Evolutionary conservation across 2,888 invertebrate species (phyloP).

Genomic region (Ommatoiulus sabulosus): DNA sequence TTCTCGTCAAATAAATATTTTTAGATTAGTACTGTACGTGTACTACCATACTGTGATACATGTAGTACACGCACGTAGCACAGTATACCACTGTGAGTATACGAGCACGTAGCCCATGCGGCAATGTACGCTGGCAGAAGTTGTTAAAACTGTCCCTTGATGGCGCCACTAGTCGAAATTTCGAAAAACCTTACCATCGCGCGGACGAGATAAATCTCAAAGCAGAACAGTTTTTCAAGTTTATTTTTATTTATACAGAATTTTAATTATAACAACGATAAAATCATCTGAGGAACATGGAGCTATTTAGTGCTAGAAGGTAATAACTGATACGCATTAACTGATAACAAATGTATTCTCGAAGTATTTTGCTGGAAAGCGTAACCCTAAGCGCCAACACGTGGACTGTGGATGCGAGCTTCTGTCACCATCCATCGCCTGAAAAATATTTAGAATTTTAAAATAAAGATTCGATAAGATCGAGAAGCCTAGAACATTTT

Average conservation of each 20-base stretch:
- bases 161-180: constrained; percentile 5
- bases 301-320: neutral
- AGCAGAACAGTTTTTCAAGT: neutral
- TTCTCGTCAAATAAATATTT: no score
- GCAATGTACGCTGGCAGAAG: no score
- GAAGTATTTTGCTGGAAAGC: neutral
- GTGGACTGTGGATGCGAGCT: neutral
- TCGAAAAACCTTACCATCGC: neutral
- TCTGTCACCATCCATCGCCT: neutral
- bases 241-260: neutral
- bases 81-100: no score
- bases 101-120: neutral
- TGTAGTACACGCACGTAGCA: no score
- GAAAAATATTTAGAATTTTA: neutral
- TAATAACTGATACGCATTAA: neutral
- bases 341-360: neutral
- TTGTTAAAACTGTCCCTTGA: neutral
- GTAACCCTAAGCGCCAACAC: neutral
- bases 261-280: neutral
- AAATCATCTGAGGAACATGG: neutral
- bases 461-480: no score
- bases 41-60: no score
- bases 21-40: no score
- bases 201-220: neutral
- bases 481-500: no score